Conservation (phyloP, 2,113 vertebrate species). For the Scomber colias region DNA sequence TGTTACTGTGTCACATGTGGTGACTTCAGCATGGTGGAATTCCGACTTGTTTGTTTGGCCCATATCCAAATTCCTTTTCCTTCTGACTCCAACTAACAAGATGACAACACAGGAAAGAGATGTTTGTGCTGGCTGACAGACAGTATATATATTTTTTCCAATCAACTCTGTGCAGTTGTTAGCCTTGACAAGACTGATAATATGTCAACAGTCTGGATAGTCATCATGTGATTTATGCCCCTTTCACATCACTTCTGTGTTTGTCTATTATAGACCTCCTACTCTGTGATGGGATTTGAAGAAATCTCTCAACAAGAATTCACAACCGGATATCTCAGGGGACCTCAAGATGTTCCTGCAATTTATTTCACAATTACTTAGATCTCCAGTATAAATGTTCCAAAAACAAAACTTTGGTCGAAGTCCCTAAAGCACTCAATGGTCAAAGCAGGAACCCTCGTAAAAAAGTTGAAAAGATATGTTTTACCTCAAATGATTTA, state of each 20-base stretch:
- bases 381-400: not conserved
- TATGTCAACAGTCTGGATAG: not conserved
- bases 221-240: slow-evolving; percentile 5
- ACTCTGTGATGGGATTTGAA: slow-evolving; percentile 1
- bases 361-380: not conserved
- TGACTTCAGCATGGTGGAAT: no score
- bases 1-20: no score
- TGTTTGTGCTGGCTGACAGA: not conserved
- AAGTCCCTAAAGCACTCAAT: no score
- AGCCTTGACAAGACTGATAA: not conserved
- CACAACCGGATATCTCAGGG: slow-evolving; percentile 24
- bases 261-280: not conserved
- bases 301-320: not conserved
- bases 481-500: no score
- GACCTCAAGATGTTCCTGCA: not conserved
- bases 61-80: not conserved
- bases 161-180: not conserved
- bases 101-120: not conserved
- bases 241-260: slow-evolving; percentile 15
- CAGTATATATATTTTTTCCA: not conserved
- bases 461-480: no score
- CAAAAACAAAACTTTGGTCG: not conserved
- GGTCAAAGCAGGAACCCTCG: no score
- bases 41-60: no score
- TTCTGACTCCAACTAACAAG: not conserved